Percentiles rank a stretch among this genome's conserved stretches.
phyloP scores from a whole-genome alignment of 2,888 invertebrate genomes.

The Cancer borealis region DNA sequence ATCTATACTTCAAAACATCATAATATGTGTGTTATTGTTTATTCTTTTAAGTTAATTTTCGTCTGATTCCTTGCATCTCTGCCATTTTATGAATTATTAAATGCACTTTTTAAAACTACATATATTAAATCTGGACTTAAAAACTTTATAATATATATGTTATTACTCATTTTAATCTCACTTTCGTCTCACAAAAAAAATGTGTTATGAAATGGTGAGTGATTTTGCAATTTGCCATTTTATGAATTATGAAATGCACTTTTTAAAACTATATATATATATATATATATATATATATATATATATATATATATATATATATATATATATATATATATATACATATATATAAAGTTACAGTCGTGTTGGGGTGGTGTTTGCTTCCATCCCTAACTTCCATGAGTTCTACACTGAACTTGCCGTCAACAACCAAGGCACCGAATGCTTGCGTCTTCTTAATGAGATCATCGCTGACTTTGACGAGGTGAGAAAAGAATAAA shows the following conservation, averaged over 20 bases:
- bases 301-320: too few relatives aligned
- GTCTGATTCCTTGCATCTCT: background rate
- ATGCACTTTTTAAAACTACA: background rate
- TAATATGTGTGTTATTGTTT: too few relatives aligned
- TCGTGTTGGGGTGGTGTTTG: constrained; percentile 94
- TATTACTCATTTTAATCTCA: background rate
- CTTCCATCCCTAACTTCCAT: constrained; percentile 95
- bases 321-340: too few relatives aligned
- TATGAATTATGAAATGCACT: background rate
- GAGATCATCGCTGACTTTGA: constrained; percentile 97
- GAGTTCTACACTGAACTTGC: constrained; percentile 96
- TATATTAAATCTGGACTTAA: background rate
- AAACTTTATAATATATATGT: background rate
- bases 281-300: too few relatives aligned
- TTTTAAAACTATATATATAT: background rate
- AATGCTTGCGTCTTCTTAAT: constrained; percentile 91
- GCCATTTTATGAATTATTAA: background rate
- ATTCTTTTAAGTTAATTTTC: background rate
- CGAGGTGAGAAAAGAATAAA: constrained; percentile 83
- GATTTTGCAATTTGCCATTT: background rate
- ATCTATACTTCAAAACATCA: too few relatives aligned
- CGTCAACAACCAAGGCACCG: constrained; percentile 94
- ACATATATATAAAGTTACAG: constrained; percentile 87
- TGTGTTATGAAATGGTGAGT: background rate
- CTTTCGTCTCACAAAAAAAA: too few relatives aligned